A percentile compares a stretch with the other conserved stretches of the same genome.
phyloP scores from a whole-genome alignment of 2,113 vertebrate species.

The Mastomys coucha region DNA sequence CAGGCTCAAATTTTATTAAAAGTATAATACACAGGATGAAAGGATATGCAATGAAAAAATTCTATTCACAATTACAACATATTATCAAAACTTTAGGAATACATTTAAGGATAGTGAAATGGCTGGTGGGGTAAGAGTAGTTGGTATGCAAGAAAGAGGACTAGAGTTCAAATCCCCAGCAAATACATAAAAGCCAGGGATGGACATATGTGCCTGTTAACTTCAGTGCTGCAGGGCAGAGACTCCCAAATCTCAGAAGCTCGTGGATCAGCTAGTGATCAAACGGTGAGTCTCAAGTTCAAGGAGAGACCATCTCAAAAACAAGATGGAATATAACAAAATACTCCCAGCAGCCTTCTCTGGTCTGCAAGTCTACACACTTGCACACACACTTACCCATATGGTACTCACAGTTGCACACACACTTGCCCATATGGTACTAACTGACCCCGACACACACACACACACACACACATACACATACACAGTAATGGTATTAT shows the following conservation, averaged over 20 bases:
- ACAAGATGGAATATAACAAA: not conserved
- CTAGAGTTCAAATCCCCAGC: not conserved
- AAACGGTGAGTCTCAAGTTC: not conserved
- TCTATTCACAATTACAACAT: constrained; percentile 11
- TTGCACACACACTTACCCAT: not conserved
- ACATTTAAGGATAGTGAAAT: not conserved
- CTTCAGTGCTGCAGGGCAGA: no score
- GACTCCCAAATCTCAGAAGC: not conserved
- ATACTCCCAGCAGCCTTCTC: not conserved
- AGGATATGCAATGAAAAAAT: not conserved
- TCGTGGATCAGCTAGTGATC: not conserved
- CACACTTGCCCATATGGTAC: not conserved
- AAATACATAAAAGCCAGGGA: not conserved
- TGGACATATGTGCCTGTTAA: not conserved
- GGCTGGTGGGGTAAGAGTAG: not conserved
- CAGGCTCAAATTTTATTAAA: constrained; percentile 3
- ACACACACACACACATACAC: not conserved
- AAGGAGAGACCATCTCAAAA: not conserved
- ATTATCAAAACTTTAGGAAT: not conserved
- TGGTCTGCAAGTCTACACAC: not conserved
- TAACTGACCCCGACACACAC: not conserved
- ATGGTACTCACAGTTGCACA: not conserved
- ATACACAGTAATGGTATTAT: not conserved
- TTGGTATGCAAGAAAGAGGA: not conserved
- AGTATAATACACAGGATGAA: not conserved